These are phyloP conservation scores for Dryomyza anilis DNA, from an alignment of 2,888 invertebrate species.

Conservation along the genomic window DNA sequence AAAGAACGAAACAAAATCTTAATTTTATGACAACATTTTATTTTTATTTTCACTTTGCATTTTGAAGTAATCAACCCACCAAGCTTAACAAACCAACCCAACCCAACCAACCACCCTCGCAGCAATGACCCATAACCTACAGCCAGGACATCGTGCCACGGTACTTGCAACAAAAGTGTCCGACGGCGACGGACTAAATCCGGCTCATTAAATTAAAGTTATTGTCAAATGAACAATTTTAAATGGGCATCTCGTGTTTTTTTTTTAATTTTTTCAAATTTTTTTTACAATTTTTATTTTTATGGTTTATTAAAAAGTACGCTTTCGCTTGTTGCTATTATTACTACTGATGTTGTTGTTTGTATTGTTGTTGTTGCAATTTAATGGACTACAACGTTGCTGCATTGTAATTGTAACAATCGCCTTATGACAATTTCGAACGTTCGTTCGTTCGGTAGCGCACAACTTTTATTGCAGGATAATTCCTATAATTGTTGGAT, in stretches of 20 bases:
- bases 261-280: too few relatives aligned
- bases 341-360: neutral
- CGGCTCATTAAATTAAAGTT: conserved; percentile 53
- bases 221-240: conserved; percentile 41
- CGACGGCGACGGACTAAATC: conserved; percentile 49
- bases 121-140: conserved; percentile 29
- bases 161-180: too few relatives aligned
- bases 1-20: neutral
- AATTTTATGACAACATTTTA: neutral
- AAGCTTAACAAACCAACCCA: neutral
- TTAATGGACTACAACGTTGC: conserved; percentile 11
- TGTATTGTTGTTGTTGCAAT: neutral
- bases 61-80: neutral
- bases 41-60: conserved; percentile 10
- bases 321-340: conserved; percentile 4
- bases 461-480: conserved; percentile 50
- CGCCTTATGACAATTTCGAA: conserved; percentile 17
- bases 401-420: conserved; percentile 4
- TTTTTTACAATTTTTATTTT: conserved; percentile 33
- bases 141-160: conserved; percentile 33
- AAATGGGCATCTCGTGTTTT: too few relatives aligned
- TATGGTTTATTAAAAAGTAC: conserved; percentile 40
- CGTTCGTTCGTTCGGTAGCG: conserved; percentile 37
- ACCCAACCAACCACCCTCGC: conserved; percentile 29
- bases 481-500: conserved; percentile 46